phyloP scores from a whole-genome alignment of 2,797 vertebrate genomes.

The Xenops minutus region DNA sequence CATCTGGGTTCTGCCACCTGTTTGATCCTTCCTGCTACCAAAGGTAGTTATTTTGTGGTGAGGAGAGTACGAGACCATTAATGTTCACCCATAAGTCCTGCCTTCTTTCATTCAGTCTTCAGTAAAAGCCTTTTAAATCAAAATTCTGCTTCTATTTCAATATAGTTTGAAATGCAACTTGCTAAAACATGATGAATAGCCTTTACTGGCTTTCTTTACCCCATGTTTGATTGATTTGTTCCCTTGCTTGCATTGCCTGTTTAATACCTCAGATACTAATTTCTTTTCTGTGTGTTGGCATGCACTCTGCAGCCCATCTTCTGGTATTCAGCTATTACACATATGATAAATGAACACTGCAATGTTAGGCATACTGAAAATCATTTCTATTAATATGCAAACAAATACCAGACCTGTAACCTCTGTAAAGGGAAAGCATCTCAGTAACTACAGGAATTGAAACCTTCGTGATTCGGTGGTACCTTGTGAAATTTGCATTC shows the following conservation, averaged over 20 bases:
- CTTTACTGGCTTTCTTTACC: background rate
- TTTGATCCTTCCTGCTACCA: background rate
- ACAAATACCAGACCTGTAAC: conserved; percentile 17
- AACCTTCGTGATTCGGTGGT: conserved; percentile 54
- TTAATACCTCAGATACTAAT: conserved; percentile 7
- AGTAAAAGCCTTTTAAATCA: background rate
- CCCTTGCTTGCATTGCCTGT: background rate
- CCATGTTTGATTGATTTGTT: background rate
- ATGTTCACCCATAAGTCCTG: background rate
- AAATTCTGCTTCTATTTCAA: background rate
- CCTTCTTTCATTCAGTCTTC: background rate
- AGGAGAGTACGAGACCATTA: background rate
- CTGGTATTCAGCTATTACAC: background rate
- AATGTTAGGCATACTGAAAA: conserved; percentile 7
- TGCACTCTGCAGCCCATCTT: background rate
- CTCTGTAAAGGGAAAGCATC: conserved; percentile 20
- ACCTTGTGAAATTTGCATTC: conserved; percentile 70
- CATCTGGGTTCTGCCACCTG: background rate
- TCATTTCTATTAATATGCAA: conserved; percentile 24
- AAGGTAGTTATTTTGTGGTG: background rate
- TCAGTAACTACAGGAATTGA: conserved; percentile 17
- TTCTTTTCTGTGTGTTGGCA: background rate
- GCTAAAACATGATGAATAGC: background rate
- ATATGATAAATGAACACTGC: background rate
- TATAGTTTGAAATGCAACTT: background rate